Conservation (phyloP, 2,797 vertebrate species). For the Aselliscus stoliczkanus region DNA sequence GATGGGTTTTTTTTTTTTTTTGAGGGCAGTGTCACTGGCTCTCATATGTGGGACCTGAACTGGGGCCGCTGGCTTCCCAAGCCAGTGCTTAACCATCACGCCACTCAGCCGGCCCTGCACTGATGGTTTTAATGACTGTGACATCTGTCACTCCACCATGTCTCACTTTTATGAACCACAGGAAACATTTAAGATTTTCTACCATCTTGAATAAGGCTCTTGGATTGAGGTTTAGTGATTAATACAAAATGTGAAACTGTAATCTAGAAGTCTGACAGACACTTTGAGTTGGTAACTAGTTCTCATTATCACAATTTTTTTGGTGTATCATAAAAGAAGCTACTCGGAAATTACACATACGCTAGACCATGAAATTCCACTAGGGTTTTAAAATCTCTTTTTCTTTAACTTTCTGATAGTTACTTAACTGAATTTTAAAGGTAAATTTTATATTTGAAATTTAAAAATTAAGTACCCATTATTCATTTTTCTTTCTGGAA, state of each 20-base stretch:
- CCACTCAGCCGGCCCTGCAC: no score
- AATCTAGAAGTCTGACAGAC: neutral
- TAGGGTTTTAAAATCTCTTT: neutral
- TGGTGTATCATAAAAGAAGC: neutral
- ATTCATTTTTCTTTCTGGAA: fast-evolving
- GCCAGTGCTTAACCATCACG: no score
- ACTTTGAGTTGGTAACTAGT: neutral
- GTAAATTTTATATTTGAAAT: slow-evolving; percentile 20
- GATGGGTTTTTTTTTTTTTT: no score
- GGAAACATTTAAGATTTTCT: neutral
- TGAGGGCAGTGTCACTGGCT: no score
- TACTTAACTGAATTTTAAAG: slow-evolving; percentile 37
- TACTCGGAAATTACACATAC: neutral
- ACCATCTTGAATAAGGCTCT: neutral
- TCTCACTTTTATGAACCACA: neutral
- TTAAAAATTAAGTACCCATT: slow-evolving; percentile 60
- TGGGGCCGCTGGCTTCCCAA: no score
- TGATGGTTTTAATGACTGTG: neutral
- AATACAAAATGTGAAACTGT: neutral
- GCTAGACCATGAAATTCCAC: neutral
- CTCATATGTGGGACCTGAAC: no score
- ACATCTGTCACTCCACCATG: neutral
- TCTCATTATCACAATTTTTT: neutral
- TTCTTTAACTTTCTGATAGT: neutral
- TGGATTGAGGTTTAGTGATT: neutral